Percentiles rank a stretch among this genome's conserved stretches.
Conservation (phyloP, 2,113 vertebrate species). For the Perca schrenkii region DNA sequence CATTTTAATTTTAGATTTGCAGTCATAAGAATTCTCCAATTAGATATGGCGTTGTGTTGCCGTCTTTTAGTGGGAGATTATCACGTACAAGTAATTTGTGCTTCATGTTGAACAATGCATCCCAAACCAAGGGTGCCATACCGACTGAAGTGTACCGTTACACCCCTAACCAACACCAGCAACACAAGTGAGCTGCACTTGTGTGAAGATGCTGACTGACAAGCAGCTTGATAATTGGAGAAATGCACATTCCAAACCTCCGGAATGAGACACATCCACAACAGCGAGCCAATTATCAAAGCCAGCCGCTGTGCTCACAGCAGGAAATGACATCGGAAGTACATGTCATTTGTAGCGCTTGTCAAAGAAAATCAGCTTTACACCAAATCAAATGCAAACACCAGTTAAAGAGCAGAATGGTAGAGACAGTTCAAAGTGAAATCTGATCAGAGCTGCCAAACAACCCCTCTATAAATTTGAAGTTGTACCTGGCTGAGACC, state of each 20-base stretch:
- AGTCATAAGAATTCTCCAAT: neutral
- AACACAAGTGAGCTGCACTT: constrained; percentile 77
- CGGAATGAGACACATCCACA: constrained; percentile 74
- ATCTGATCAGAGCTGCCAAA: constrained; percentile 77
- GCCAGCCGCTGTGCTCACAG: constrained; percentile 71
- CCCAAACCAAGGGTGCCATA: constrained; percentile 59
- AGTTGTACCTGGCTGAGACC: constrained; percentile 28
- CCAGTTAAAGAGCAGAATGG: constrained; percentile 66
- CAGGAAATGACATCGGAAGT: constrained; percentile 80
- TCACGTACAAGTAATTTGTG: neutral
- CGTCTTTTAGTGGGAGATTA: neutral
- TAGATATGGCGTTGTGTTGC: neutral
- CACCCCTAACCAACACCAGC: constrained; percentile 73
- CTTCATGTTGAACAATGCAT: constrained; percentile 19
- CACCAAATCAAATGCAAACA: constrained; percentile 73
- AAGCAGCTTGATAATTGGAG: constrained; percentile 83
- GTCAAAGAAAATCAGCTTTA: constrained; percentile 76
- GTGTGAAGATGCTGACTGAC: constrained; percentile 75
- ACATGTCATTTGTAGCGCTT: constrained; percentile 74
- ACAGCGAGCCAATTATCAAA: constrained; percentile 81
- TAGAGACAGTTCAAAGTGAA: constrained; percentile 68
- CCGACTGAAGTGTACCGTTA: constrained; percentile 46
- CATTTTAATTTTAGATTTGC: neutral
- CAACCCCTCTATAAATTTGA: constrained; percentile 35
- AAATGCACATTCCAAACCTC: constrained; percentile 69